These are phyloP conservation scores for Lepidocyrtoides sp. DNA, from an alignment of 2,888 invertebrate species.

Conservation along the genomic window DNA sequence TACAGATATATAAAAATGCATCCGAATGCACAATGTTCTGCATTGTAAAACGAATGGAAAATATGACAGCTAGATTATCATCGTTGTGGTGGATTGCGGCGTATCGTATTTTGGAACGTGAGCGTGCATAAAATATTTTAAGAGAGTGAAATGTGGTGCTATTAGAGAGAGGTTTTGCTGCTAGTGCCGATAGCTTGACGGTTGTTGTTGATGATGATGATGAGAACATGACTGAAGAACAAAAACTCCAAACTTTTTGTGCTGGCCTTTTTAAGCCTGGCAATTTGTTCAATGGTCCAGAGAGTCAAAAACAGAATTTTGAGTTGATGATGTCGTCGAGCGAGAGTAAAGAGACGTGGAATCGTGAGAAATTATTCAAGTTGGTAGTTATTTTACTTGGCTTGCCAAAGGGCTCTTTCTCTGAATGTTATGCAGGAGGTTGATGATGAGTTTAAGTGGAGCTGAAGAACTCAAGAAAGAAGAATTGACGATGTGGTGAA, in stretches of 20 bases:
- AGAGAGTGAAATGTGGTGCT: not conserved
- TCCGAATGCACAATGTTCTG: not conserved
- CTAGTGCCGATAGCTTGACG: constrained; percentile 31
- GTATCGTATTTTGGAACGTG: constrained; percentile 16
- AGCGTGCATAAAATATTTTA: constrained; percentile 39
- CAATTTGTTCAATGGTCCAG: not conserved
- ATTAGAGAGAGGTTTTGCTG: not conserved
- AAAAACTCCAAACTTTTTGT: not conserved
- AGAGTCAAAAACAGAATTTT: not conserved
- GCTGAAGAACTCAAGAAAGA: not conserved
- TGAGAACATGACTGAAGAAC: constrained; percentile 6
- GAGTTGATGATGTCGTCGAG: not conserved
- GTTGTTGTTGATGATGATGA: not conserved
- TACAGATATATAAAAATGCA: not conserved
- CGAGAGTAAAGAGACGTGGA: not conserved
- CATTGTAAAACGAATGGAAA: too few species aligned
- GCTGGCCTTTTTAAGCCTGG: not conserved
- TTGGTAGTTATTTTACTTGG: constrained; percentile 13
- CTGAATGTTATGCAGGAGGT: not conserved
- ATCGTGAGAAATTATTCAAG: constrained; percentile 16
- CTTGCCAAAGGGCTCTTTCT: not conserved
- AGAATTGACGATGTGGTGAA: not conserved
- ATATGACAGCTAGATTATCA: constrained; percentile 45
- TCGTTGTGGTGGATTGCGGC: not conserved
- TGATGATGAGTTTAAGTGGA: not conserved